Evolutionary conservation across 2,113 vertebrate species (phyloP), one percentile per base, ranked within the genome.

Genomic region (Apaloderma vittatum): DNA sequence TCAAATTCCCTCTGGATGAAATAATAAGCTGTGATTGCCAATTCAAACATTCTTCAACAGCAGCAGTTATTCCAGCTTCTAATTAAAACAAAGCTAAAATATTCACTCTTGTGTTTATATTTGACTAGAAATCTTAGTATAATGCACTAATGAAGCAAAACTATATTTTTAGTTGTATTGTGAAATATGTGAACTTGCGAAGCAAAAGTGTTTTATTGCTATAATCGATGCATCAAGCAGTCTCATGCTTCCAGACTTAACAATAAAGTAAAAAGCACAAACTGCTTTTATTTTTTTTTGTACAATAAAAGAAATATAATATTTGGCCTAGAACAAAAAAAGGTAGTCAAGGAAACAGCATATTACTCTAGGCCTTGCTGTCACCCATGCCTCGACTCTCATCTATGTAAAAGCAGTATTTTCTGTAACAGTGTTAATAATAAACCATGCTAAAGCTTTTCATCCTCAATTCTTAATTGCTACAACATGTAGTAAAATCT

Each of bases 31-130:
- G 43, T 54, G 76, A 67, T 43, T 97, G 97, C 94, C 96, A 96
- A 63, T 61, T 78, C 88, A 96, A 97, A 96, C 94, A 96, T 94
- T 89, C 93, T 93, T 88, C 93, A 94, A 88, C 29, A 93, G 80
- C 70, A 91, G 82, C 82, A 94, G 91, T 88, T 77, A 76, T 80
- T 81, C 86, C 91, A 90, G n/a, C 57, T 65, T 95, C 79, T 95
- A 94, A 95, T 95, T 96, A 93, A 96, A 97, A 94, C 48, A 74
- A 76, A 95, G 45, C 63, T 85, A 77, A 95, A 95, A 36, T 71
- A 40, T 91, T 93, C 48, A 63, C 29, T 95, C 73, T 68, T 85
- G n/a, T 77, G 59, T 55, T 83, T 92, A 3, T 58, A 23, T 80
- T 82, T 94, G 24, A 62, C 75, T 82, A 75, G 37, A 86, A 88